These are phyloP conservation scores for Eupithecia tripunctaria DNA, from an alignment of 2,888 invertebrate genomes.

Conservation along the genomic window DNA sequence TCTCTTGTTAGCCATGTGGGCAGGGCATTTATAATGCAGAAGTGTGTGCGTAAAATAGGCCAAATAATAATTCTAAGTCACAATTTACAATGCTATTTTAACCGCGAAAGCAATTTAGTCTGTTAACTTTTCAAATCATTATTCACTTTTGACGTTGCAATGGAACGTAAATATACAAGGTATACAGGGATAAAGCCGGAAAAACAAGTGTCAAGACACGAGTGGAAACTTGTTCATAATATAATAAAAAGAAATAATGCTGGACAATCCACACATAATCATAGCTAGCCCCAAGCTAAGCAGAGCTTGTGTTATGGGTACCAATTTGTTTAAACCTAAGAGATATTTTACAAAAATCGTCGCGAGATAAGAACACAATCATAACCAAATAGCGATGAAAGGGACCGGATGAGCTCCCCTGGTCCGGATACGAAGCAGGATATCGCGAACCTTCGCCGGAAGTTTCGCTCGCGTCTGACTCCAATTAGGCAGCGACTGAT, in stretches of 20 bases:
- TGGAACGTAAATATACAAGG: too few species aligned
- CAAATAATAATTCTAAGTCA: not conserved
- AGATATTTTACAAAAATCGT: not conserved
- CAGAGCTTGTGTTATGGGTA: too few species aligned
- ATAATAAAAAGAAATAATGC: too few species aligned
- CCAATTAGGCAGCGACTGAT: conserved; percentile 49
- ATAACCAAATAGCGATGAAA: conserved; percentile 24
- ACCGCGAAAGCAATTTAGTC: not conserved
- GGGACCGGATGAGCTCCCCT: conserved; percentile 62
- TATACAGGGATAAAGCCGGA: not conserved
- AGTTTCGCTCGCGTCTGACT: conserved; percentile 63
- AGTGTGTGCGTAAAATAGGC: too few species aligned
- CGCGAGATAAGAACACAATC: conserved; percentile 6
- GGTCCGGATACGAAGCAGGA: conserved; percentile 69
- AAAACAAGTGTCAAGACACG: not conserved
- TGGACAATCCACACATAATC: too few species aligned
- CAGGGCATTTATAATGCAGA: too few species aligned
- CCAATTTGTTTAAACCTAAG: not conserved
- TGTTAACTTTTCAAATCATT: not conserved
- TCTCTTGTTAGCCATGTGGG: too few species aligned
- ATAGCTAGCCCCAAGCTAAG: too few species aligned
- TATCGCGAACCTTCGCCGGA: conserved; percentile 72
- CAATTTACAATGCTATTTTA: not conserved
- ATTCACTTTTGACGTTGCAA: too few species aligned
- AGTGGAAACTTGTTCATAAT: not conserved